phyloP scores from a whole-genome alignment of 2,797 vertebrate genomes.

The Scolopax bukidnonensis region DNA sequence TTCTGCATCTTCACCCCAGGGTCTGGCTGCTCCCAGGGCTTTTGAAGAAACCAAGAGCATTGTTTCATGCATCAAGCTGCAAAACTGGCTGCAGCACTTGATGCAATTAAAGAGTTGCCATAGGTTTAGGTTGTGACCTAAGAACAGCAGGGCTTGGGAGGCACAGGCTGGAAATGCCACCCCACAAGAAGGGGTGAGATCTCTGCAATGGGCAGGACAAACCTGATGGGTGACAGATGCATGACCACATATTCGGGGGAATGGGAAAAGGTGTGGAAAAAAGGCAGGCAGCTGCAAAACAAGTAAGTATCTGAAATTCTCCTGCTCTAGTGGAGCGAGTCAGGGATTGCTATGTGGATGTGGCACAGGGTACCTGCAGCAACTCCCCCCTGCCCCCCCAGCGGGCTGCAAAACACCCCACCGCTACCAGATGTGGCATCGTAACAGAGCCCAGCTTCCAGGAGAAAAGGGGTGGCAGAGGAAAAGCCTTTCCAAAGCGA shows the following conservation, averaged over 20 bases:
- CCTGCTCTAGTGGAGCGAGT: accelerated
- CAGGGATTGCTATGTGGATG: background rate
- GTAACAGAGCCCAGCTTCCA: background rate
- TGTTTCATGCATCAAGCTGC: background rate
- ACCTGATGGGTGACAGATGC: background rate
- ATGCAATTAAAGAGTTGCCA: background rate
- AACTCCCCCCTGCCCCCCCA: background rate
- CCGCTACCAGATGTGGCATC: background rate
- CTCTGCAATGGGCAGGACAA: background rate
- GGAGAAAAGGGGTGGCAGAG: background rate
- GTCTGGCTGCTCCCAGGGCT: background rate
- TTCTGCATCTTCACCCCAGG: accelerated
- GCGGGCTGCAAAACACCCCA: background rate
- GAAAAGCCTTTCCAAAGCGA: background rate
- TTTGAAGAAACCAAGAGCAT: background rate
- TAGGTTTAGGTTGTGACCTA: accelerated
- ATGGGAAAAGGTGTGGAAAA: background rate
- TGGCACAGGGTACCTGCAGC: background rate
- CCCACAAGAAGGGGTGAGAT: accelerated
- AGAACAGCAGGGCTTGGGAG: background rate
- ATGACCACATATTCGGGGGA: accelerated
- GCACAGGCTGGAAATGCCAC: background rate
- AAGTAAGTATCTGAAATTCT: background rate
- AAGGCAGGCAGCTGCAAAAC: background rate
- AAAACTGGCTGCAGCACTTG: background rate